Percentiles rank a stretch among this genome's conserved stretches.
Conservation (phyloP, 2,113 vertebrate species). For the Guaruba guarouba region DNA sequence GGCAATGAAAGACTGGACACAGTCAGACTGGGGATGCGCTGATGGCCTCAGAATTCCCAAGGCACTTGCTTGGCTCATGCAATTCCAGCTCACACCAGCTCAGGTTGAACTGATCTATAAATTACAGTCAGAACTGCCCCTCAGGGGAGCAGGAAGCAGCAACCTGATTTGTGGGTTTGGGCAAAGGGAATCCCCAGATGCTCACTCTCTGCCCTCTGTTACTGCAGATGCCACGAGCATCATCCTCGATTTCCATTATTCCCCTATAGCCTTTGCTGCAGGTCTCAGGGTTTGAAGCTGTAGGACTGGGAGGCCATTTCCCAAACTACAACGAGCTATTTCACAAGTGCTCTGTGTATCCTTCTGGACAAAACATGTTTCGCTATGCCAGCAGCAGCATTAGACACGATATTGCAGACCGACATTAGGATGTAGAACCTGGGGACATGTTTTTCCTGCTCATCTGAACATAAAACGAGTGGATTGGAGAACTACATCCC, state of each 20-base stretch:
- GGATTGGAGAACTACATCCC: neutral
- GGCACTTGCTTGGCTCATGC: neutral
- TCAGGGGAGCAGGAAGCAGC: neutral
- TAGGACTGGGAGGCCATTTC: neutral
- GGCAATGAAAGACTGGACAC: neutral
- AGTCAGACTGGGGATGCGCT: fast-evolving
- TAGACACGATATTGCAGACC: too few relatives aligned
- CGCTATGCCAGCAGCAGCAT: neutral
- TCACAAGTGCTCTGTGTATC: neutral
- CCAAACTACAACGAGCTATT: too few relatives aligned
- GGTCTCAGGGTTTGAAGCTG: too few relatives aligned
- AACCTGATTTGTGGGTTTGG: neutral
- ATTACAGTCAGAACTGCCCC: neutral
- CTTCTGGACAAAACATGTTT: fast-evolving
- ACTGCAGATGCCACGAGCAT: neutral
- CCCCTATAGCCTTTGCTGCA: neutral
- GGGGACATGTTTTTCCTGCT: neutral
- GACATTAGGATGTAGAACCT: fast-evolving
- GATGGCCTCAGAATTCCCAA: fast-evolving
- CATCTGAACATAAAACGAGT: neutral
- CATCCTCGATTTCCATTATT: too few relatives aligned
- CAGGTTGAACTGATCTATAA: neutral
- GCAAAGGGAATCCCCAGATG: neutral
- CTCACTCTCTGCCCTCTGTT: neutral
- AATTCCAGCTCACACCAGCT: neutral